phyloP scores from a whole-genome alignment of 2,888 invertebrate species.

The Calameuta idolon region DNA sequence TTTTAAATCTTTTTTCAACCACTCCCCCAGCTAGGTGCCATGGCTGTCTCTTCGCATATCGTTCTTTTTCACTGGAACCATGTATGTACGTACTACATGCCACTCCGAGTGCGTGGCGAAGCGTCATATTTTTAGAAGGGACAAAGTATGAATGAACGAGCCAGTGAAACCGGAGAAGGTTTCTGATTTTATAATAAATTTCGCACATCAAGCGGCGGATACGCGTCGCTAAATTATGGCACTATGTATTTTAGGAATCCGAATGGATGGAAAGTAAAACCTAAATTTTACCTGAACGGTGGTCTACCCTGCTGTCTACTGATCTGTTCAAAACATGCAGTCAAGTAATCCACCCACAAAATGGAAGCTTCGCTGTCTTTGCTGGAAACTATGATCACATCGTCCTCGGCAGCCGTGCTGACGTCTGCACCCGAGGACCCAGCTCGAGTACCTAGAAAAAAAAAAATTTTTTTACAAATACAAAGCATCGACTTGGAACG shows the following conservation, averaged over 20 bases:
- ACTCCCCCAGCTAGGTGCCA: neutral
- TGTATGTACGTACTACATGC: neutral
- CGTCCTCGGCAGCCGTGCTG: slow-evolving; percentile 67
- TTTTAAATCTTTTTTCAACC: neutral
- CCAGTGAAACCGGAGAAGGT: neutral
- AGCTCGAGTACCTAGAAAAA: neutral
- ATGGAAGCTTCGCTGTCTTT: slow-evolving; percentile 83
- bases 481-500: neutral
- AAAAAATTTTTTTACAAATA: neutral
- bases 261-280: too few species aligned
- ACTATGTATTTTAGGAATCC: neutral
- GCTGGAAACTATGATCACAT: slow-evolving; percentile 84
- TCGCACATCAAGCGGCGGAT: neutral
- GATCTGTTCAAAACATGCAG: slow-evolving; percentile 86
- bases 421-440: neutral
- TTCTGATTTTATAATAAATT: neutral
- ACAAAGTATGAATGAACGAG: neutral
- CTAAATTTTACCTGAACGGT: slow-evolving; percentile 78
- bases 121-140: neutral
- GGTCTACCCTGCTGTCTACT: slow-evolving; percentile 84
- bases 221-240: neutral
- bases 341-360: slow-evolving; percentile 85
- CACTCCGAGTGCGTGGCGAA: neutral
- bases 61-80: neutral
- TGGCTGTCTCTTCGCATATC: neutral